Conservation (phyloP, 2,888 invertebrate species). For the Allacma fusca region DNA sequence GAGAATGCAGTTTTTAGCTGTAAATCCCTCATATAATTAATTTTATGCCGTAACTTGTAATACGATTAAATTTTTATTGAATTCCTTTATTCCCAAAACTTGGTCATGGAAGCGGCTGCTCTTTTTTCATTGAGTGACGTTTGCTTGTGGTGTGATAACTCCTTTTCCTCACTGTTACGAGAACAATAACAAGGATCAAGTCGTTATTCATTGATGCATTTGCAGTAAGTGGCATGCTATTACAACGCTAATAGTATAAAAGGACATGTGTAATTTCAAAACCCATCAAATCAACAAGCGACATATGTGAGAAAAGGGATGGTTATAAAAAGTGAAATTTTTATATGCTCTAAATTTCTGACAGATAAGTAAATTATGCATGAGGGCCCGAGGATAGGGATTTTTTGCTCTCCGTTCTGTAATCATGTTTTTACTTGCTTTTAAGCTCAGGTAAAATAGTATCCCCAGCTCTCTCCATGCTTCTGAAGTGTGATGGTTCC, state of each 20-base stretch:
- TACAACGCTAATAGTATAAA: slow-evolving; percentile 8
- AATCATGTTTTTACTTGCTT: no score
- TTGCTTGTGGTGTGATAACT: no score
- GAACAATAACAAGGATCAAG: no score
- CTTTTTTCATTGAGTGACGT: no score
- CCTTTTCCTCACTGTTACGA: no score
- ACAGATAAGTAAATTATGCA: slow-evolving; percentile 10
- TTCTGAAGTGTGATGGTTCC: not conserved
- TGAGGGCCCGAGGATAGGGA: not conserved
- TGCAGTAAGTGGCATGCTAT: not conserved
- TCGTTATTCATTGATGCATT: no score
- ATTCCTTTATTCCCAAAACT: no score
- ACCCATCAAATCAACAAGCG: not conserved
- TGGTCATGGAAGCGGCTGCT: no score
- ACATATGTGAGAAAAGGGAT: not conserved
- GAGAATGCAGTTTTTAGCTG: not conserved
- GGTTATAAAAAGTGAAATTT: slow-evolving; percentile 9
- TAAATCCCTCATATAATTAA: not conserved
- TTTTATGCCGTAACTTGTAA: not conserved
- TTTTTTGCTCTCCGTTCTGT: no score
- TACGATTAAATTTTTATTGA: not conserved
- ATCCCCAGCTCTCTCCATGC: not conserved
- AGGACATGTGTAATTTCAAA: slow-evolving; percentile 2
- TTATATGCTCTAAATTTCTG: slow-evolving; percentile 17
- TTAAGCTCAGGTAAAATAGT: not conserved